Percentiles rank a stretch among this genome's conserved stretches.
Evolutionary conservation across 2,888 invertebrate genomes (phyloP).

Genomic region (Caenorhabditis uteleia): DNA sequence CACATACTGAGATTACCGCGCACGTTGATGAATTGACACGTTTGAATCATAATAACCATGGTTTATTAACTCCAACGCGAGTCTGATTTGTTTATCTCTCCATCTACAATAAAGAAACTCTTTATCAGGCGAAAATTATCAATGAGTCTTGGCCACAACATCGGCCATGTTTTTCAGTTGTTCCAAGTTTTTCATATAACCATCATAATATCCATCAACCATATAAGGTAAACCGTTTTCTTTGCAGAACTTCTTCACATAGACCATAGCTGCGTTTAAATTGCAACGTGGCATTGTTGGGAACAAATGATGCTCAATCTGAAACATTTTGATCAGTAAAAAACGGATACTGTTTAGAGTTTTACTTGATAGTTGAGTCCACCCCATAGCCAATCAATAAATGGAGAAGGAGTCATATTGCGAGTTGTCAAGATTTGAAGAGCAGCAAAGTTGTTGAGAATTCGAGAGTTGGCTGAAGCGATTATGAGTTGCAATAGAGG

Average conservation of each 20-base stretch:
- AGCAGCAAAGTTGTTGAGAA: conserved; percentile 67
- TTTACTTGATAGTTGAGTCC: conserved; percentile 65
- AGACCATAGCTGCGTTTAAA: conserved; percentile 49
- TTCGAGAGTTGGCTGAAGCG: conserved; percentile 58
- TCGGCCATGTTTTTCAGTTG: conserved; percentile 63
- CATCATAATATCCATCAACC: conserved; percentile 63
- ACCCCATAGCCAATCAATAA: conserved; percentile 69
- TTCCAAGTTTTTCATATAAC: conserved; percentile 58
- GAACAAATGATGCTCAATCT: conserved; percentile 68
- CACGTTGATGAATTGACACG: conserved; percentile 15
- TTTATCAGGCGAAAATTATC: too few relatives aligned
- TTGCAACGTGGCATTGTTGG: conserved; percentile 69
- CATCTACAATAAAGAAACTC: too few relatives aligned
- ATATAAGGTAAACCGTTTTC: conserved; percentile 59
- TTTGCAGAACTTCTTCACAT: conserved; percentile 61
- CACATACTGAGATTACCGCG: conserved; percentile 11
- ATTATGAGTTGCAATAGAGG: not conserved
- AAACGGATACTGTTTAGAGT: not conserved
- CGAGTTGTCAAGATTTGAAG: conserved; percentile 68
- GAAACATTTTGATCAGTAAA: conserved; percentile 1
- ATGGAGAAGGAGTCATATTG: conserved; percentile 65
- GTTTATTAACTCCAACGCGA: not conserved
- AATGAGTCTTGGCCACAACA: too few relatives aligned
- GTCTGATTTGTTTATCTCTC: too few relatives aligned
- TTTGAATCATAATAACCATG: conserved; percentile 1